These are phyloP conservation scores for Zoroaster sp. DNA, from an alignment of 53 echinoderm and acorn worm genomes.

Conservation along the genomic window DNA sequence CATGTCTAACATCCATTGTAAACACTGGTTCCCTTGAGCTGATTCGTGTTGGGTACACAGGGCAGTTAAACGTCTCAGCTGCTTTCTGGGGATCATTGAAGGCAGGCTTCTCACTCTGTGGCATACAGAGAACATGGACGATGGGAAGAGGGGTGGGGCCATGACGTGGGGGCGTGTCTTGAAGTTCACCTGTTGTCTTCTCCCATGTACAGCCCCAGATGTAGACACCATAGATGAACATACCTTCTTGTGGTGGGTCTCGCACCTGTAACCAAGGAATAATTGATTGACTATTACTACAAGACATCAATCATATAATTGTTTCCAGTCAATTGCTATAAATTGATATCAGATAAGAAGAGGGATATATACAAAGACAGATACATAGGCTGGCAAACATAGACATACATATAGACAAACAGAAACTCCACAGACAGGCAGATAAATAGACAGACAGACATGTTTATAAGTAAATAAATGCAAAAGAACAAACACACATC, in stretches of 20 bases:
- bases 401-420: no score
- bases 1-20: conserved; percentile 89
- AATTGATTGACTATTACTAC: background rate
- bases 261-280: conserved; percentile 59
- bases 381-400: no score
- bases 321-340: no score
- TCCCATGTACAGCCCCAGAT: conserved; percentile 99
- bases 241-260: conserved; percentile 96
- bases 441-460: background rate
- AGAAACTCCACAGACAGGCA: no score
- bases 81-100: conserved; percentile 55
- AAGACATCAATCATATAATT: background rate
- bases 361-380: no score
- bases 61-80: conserved; percentile 84
- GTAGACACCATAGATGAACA: conserved; percentile 97
- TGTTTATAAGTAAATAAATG: background rate
- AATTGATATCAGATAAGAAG: no score
- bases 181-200: conserved; percentile 97
- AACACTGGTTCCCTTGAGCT: conserved; percentile 83
- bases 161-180: conserved; percentile 90
- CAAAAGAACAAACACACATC: background rate
- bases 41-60: conserved; percentile 90
- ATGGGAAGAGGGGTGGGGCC: conserved; percentile 98
- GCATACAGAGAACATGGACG: conserved; percentile 87
- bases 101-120: conserved; percentile 76